Percentiles rank a stretch among this genome's conserved stretches.
Evolutionary conservation across 2,113 vertebrate genomes (phyloP).

Genomic region (Madoqua kirkii): DNA sequence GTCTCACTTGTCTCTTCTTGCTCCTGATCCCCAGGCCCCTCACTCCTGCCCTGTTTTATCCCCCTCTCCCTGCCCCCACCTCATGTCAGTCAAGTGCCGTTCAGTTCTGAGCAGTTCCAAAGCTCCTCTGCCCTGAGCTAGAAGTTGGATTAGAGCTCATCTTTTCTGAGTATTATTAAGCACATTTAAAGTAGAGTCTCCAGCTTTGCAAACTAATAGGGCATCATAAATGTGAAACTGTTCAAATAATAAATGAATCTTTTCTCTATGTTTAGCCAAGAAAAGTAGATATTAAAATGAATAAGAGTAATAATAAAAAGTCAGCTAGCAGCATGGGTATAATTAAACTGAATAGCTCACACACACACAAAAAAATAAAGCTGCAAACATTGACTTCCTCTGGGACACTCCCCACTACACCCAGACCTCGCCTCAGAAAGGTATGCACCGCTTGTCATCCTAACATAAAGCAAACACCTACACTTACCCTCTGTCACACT

Average conservation of each 20-base stretch:
- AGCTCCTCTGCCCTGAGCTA: not conserved
- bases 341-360: conserved; percentile 80
- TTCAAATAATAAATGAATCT: conserved; percentile 67
- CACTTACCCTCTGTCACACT: conserved; percentile 45
- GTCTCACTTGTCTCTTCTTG: conserved; percentile 7
- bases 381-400: conserved; percentile 79
- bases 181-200: not conserved
- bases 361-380: conserved; percentile 72
- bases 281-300: conserved; percentile 73
- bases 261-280: conserved; percentile 66
- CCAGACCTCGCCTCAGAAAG: conserved; percentile 81
- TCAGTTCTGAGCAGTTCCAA: conserved; percentile 14
- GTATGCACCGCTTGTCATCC: conserved; percentile 81
- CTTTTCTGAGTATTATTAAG: not conserved
- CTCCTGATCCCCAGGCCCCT: not conserved
- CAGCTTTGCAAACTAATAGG: conserved; percentile 17
- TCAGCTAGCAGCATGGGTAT: conserved; percentile 75
- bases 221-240: conserved; percentile 49
- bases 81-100: not conserved
- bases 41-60: not conserved
- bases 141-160: conserved; percentile 23
- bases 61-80: not conserved
- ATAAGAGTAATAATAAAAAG: conserved; percentile 81
- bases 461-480: conserved; percentile 81
- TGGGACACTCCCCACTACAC: conserved; percentile 80